phyloP scores from a whole-genome alignment of 2,888 invertebrate species.

The Lepidonotus clava region DNA sequence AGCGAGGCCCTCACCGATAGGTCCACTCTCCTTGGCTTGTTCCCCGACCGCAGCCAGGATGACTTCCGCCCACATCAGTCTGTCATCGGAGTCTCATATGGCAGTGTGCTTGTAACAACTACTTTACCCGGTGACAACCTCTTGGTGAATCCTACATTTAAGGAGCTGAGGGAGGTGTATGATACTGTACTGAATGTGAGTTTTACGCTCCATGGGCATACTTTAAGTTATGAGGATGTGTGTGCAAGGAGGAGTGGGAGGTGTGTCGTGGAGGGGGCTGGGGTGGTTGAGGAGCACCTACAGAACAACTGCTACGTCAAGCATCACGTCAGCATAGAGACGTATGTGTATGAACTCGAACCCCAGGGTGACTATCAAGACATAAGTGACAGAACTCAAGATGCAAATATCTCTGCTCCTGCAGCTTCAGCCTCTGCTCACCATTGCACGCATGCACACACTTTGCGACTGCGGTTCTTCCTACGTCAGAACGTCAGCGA shows the following conservation, averaged over 20 bases:
- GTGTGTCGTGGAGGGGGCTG: slow-evolving; percentile 64
- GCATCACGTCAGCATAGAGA: slow-evolving; percentile 33
- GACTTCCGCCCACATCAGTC: slow-evolving; percentile 56
- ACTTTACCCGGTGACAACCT: slow-evolving; percentile 11
- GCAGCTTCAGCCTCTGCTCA: slow-evolving; percentile 34
- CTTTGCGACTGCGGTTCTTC: slow-evolving; percentile 56
- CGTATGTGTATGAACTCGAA: slow-evolving; percentile 41
- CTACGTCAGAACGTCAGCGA: slow-evolving; percentile 45
- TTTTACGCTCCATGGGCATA: not conserved
- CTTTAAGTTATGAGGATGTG: slow-evolving; percentile 53
- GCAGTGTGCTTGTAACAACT: slow-evolving; percentile 49
- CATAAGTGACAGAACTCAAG: no score
- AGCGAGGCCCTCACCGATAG: slow-evolving; percentile 51
- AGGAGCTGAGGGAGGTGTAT: slow-evolving; percentile 18
- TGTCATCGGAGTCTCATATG: slow-evolving; percentile 52
- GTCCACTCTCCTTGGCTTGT: not conserved
- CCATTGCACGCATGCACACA: slow-evolving; percentile 39
- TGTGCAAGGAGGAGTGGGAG: slow-evolving; percentile 63
- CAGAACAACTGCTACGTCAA: slow-evolving; percentile 32
- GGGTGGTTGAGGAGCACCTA: not conserved
- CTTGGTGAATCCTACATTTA: not conserved
- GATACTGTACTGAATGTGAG: slow-evolving; percentile 1
- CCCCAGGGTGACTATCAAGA: slow-evolving; percentile 4
- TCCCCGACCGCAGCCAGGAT: not conserved
- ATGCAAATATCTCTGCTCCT: slow-evolving; percentile 1